Base-by-base conservation (phyloP, 1,140 invertebrate genomes). In the Tetraneura akinire region DNA sequence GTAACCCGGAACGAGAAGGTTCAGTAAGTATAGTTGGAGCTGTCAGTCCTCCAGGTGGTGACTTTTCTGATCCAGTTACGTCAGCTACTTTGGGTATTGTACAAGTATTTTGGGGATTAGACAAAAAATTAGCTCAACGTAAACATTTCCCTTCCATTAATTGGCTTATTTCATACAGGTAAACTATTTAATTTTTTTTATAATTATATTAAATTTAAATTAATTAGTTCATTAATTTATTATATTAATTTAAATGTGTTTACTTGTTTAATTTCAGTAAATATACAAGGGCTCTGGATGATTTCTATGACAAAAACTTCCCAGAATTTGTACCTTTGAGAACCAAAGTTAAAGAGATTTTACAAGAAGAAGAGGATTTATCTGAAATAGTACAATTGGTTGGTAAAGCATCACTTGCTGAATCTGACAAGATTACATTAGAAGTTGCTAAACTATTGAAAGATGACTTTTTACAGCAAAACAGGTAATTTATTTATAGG, bases 131-230 rank as follows among this genome's bases (percentile, higher is more conserved):
- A 66, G 98, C 98, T 4, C 98, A 99, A 87, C 90, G 98, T 81
- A 99, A 99, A 88, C 98, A 99, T 88, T 99, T 99, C 90, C 98
- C 98, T 53, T 99, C 97, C 80, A 96, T 99, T 86, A 99, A 99
- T 88, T 99, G 98, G 98, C 91, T 99, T 80, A 99, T 99, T 86
- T 98, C 96, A 0, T 99, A 99, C 91, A 95, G 90, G 87, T 90
- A 80, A 47, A 37, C 32, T 8, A n/a, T n/a, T n/a, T n/a, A n/a
- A n/a, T n/a, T n/a, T n/a, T n/a, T n/a, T n/a, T n/a, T n/a, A n/a
- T 60, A 73, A 68, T 23, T 16, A 23, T 32, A 8, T 18, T 37
- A 45, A 55, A 68, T 49, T 10, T 6, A 32, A 62, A 32, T 3
- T 9, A 32, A 1, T 42, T 11, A n/a, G 11, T 64, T 18, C 37